These are phyloP conservation scores for Zosterops pallidus DNA, from an alignment of 2,113 vertebrate species.

Conservation along the genomic window DNA sequence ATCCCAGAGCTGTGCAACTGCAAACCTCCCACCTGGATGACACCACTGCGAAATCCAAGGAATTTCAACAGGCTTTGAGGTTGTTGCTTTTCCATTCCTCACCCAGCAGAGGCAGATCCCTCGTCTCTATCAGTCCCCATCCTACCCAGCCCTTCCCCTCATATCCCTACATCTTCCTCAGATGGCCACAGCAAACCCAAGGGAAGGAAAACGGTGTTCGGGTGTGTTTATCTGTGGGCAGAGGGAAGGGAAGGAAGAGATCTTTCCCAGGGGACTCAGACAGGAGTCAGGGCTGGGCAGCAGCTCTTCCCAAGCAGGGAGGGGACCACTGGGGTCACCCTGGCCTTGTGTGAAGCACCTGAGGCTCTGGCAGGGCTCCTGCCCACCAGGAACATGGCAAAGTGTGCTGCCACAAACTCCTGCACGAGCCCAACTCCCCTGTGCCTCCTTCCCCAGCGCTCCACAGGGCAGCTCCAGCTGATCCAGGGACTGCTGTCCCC, in stretches of 20 bases:
- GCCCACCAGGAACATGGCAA: not conserved
- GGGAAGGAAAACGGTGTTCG: not conserved
- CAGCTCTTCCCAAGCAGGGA: not conserved
- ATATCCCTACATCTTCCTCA: not conserved
- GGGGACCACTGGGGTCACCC: not conserved
- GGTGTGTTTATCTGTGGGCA: not conserved
- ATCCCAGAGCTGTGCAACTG: not conserved
- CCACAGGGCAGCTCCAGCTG: not conserved
- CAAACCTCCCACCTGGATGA: not conserved
- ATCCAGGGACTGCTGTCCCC: not conserved
- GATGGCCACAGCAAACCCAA: not conserved
- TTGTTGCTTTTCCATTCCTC: not conserved
- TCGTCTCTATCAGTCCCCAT: not conserved
- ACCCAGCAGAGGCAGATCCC: not conserved
- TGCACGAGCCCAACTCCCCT: not conserved
- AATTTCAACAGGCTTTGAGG: not conserved
- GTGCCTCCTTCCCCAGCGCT: not conserved
- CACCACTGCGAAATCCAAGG: not conserved
- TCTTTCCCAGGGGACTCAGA: not conserved
- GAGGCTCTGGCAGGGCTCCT: not conserved
- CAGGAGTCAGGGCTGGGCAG: not conserved
- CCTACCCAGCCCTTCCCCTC: not conserved
- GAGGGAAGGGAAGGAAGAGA: not conserved
- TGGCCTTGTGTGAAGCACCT: not conserved
- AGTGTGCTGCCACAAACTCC: not conserved